phyloP scores from a whole-genome alignment of 2,113 vertebrate species.

The Charina bottae region DNA sequence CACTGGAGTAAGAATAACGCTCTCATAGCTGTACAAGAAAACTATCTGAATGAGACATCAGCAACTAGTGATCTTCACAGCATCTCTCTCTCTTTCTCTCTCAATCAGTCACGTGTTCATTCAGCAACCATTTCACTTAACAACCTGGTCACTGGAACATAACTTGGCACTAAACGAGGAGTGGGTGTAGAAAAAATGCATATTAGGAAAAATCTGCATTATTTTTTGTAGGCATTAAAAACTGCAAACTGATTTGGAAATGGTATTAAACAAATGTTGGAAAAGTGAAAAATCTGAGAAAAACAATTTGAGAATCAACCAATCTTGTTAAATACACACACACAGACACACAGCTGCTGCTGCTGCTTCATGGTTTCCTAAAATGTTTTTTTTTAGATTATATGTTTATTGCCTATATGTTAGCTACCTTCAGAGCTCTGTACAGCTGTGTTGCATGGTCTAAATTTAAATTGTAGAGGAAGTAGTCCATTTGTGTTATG shows the following conservation, averaged over 20 bases:
- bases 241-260: too few relatives aligned
- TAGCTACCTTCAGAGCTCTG: not conserved
- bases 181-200: too few relatives aligned
- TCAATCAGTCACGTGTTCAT: not conserved
- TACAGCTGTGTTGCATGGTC: not conserved
- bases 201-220: too few relatives aligned
- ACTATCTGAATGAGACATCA: not conserved
- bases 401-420: not conserved
- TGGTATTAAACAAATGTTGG: too few relatives aligned
- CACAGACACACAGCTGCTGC: not conserved
- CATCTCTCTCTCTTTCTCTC: not conserved
- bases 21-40: not conserved
- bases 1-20: not conserved
- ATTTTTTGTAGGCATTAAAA: too few relatives aligned
- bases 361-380: not conserved
- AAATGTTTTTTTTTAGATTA: not conserved
- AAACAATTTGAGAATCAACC: too few relatives aligned
- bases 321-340: not conserved
- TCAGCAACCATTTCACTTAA: too few relatives aligned
- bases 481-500: not conserved
- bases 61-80: not conserved
- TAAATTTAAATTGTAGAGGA: not conserved
- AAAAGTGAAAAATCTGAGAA: too few relatives aligned
- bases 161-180: too few relatives aligned
- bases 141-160: too few relatives aligned